Percentiles rank a stretch among this genome's conserved stretches.
These are phyloP conservation scores for Selenia dentaria DNA, from an alignment of 2,888 invertebrate species.

Conservation along the genomic window DNA sequence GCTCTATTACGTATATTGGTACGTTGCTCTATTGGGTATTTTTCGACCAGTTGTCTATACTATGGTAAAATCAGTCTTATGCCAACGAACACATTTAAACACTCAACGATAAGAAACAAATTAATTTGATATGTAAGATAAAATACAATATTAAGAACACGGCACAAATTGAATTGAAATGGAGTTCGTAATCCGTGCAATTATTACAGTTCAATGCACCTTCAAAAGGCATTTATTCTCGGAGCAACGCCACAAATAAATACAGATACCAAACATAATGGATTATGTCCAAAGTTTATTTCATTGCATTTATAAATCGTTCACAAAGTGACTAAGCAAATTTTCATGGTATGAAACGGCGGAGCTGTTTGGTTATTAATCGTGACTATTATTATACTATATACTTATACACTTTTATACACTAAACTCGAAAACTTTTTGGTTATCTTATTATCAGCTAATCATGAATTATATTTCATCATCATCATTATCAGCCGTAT, in stretches of 20 bases:
- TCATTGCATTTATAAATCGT: background rate
- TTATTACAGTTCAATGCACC: conserved; percentile 19
- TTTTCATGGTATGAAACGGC: conserved; percentile 13
- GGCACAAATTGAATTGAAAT: conserved; percentile 3
- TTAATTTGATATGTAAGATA: background rate
- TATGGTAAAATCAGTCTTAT: too few relatives aligned
- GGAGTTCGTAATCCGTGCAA: conserved; percentile 2
- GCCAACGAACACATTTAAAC: too few relatives aligned
- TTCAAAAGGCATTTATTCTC: conserved; percentile 20
- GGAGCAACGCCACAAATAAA: conserved; percentile 12
- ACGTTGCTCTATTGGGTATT: too few relatives aligned
- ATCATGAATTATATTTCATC: too few relatives aligned
- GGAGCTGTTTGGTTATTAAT: background rate
- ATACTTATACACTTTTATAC: too few relatives aligned
- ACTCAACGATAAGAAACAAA: background rate
- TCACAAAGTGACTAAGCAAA: conserved; percentile 5
- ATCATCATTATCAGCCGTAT: too few relatives aligned
- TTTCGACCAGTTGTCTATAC: too few relatives aligned
- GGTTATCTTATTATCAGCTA: too few relatives aligned
- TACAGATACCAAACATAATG: conserved; percentile 5
- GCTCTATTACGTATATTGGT: too few relatives aligned
- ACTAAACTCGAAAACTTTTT: too few relatives aligned
- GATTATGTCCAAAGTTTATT: conserved; percentile 1
- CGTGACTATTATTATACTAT: too few relatives aligned
- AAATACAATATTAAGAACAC: background rate